These are phyloP conservation scores for Samia ricini DNA, from an alignment of 1,140 invertebrate genomes.

Conservation along the genomic window DNA sequence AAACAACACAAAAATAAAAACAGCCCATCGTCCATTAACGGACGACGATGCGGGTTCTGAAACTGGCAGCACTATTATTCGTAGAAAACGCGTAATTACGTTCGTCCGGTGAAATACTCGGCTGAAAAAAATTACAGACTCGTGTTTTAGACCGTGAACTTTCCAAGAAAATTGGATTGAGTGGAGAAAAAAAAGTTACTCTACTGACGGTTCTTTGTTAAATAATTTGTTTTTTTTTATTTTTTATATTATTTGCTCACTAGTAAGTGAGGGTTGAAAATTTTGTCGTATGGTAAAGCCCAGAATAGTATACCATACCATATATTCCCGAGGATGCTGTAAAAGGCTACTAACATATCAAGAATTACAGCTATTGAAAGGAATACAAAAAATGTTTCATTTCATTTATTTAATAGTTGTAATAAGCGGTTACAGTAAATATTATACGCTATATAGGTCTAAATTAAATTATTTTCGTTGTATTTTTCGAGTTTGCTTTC, in stretches of 20 bases:
- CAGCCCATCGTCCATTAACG: not conserved
- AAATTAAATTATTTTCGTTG: not conserved
- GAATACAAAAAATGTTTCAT: too few species aligned
- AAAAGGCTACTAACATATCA: too few species aligned
- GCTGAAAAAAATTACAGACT: slow-evolving; percentile 8
- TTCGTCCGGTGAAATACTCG: not conserved
- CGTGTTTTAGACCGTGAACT: slow-evolving; percentile 9
- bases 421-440: too few species aligned
- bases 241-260: too few species aligned
- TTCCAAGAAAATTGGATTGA: slow-evolving; percentile 15
- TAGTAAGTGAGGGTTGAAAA: too few species aligned
- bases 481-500: slow-evolving; percentile 10
- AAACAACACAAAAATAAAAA: slow-evolving; percentile 6
- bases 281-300: too few species aligned
- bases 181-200: slow-evolving; percentile 10
- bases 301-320: too few species aligned
- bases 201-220: slow-evolving; percentile 7
- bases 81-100: slow-evolving; percentile 14
- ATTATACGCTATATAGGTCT: too few species aligned
- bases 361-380: too few species aligned
- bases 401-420: too few species aligned
- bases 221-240: slow-evolving; percentile 1
- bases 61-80: slow-evolving; percentile 11
- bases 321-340: too few species aligned
- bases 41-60: slow-evolving; percentile 2